Conservation (phyloP, 2,113 vertebrate species). For the Daboia siamensis region DNA sequence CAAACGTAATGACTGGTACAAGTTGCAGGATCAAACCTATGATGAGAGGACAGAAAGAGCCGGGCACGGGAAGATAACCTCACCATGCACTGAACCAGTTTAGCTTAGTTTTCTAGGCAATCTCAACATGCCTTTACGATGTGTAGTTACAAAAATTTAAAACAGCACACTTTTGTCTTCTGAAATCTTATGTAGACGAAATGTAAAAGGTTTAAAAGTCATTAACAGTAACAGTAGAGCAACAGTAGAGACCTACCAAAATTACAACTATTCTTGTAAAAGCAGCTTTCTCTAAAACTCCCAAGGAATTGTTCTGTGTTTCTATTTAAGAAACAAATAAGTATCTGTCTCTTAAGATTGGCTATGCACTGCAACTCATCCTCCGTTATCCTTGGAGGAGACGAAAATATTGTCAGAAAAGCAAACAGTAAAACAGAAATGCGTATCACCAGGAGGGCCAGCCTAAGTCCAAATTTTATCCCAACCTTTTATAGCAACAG, state of each 20-base stretch:
- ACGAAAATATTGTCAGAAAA: neutral
- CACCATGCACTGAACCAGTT: neutral
- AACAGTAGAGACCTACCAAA: neutral
- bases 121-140: neutral
- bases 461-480: neutral
- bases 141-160: slow-evolving; percentile 26
- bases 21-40: neutral
- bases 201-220: neutral
- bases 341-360: neutral
- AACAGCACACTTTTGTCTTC: slow-evolving; percentile 28
- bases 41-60: neutral
- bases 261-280: neutral
- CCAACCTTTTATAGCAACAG: neutral
- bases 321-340: neutral
- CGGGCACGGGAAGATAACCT: neutral
- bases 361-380: neutral
- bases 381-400: neutral
- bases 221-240: neutral
- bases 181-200: neutral
- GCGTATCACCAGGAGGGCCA: neutral
- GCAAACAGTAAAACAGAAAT: neutral
- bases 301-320: neutral
- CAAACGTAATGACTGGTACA: neutral
- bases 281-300: neutral
- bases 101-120: neutral